Evolutionary conservation across 2,797 vertebrate species (phyloP).

Genomic region (Acipenser oxyrinchus): DNA sequence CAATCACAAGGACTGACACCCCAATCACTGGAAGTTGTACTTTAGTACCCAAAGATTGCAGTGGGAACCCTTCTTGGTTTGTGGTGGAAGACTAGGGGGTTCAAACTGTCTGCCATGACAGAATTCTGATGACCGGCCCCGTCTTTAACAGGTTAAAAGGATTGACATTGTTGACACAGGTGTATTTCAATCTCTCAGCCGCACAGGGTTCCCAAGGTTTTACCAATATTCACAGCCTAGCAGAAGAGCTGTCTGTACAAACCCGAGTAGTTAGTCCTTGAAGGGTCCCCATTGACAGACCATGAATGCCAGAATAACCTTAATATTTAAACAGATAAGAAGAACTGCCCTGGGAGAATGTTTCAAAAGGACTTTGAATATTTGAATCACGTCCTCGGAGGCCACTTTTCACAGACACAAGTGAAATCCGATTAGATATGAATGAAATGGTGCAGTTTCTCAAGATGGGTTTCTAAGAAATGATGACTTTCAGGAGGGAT

Average conservation of each 20-base stretch:
- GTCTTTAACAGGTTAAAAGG: too few species aligned
- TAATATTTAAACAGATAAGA: conserved; percentile 43
- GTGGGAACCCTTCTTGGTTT: too few species aligned
- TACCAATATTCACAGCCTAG: neutral
- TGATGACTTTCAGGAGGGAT: conserved; percentile 34
- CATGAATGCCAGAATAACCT: conserved; percentile 40
- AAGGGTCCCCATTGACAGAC: conserved; percentile 37
- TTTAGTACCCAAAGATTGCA: too few species aligned
- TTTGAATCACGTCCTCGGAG: conserved; percentile 43
- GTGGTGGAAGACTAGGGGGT: too few species aligned
- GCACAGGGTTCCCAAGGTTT: neutral
- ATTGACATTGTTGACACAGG: too few species aligned
- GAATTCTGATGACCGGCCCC: too few species aligned
- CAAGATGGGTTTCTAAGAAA: conserved; percentile 38
- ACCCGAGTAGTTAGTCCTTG: conserved; percentile 8
- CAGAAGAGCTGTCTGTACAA: neutral
- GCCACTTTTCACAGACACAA: conserved; percentile 44
- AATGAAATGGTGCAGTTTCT: conserved; percentile 39
- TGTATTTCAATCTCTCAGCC: neutral
- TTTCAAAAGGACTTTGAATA: conserved; percentile 47
- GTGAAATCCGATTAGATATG: conserved; percentile 47
- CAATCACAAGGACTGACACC: too few species aligned
- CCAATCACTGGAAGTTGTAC: too few species aligned
- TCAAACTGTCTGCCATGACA: too few species aligned
- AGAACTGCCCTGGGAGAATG: conserved; percentile 40